Base-by-base conservation (phyloP, 92 coral and sea anemone genomes). In the Porites divaricata region DNA sequence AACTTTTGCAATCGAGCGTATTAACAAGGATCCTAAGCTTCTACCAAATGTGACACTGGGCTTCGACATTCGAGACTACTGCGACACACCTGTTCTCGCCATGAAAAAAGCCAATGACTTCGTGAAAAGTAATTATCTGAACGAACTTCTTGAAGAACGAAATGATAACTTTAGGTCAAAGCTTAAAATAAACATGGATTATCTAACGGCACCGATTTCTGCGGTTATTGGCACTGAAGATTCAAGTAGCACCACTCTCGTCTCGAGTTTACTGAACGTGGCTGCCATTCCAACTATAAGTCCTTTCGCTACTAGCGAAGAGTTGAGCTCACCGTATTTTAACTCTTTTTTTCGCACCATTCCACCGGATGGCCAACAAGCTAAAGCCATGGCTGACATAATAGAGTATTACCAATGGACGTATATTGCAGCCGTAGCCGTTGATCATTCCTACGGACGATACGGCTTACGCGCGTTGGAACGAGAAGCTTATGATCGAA, bases 361-460 rank as follows among this genome's bases (percentile, higher is more conserved):
- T 50, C 90, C 96, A 64, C 94, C 96, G 1, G 96, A 93, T 72
- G 94, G 96, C 22, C 87, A 93, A 79, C 96, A 93, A 62, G 96
- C 96, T 56, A 91, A 89, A 68, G 94, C 96, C 62, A 93, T 93
- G 96, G 96, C 90, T 13, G 92, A 93, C 22, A 87, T 93, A 24
- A 93, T 93, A 35, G 96, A 93, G 83, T 77, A 74, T 56, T 93
- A 90, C 66, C 72, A 83, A 49, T 93, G 96, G 96, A 87, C 87
- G 21, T 93, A 93, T 81, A 86, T 93, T 22, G 96, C 96, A 12
- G 96, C 94, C 1, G 90, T 93, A 14, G 96, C 94, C 35, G 85
- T 93, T n/a, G 96, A 93, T 62, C 94, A 93, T 49, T 93, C 96
- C 17, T 93, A 93, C 72, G 94, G 96, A 1, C 92, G 96, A 2